Evolutionary conservation across 1,140 invertebrate species (phyloP).

Genomic region (Penaeus chinensis): DNA sequence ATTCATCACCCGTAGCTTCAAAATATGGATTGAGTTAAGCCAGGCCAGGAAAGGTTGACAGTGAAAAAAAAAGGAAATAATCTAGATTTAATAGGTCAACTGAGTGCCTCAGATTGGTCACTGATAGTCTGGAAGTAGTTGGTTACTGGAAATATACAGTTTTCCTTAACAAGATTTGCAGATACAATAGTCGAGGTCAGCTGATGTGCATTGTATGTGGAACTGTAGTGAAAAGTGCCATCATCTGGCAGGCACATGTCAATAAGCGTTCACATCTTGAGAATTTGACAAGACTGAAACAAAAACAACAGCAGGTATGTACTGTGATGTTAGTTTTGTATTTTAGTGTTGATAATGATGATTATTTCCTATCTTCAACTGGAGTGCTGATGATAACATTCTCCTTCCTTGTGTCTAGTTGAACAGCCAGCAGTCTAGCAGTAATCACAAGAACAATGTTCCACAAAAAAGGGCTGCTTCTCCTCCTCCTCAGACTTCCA

Average conservation of each 20-base stretch:
- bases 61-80: no score
- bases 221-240: slow-evolving; percentile 57
- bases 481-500: slow-evolving; percentile 19
- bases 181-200: slow-evolving; percentile 60
- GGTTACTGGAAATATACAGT: no score
- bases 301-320: slow-evolving; percentile 57
- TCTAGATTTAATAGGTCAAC: no score
- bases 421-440: slow-evolving; percentile 15
- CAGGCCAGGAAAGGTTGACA: no score
- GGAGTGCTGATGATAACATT: no score
- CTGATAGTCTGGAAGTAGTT: no score
- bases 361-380: neutral
- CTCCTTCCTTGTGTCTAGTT: neutral
- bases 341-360: neutral
- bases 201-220: slow-evolving; percentile 63
- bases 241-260: slow-evolving; percentile 62
- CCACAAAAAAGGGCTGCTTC: slow-evolving; percentile 15
- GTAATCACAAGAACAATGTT: neutral
- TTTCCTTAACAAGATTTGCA: slow-evolving; percentile 25
- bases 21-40: no score
- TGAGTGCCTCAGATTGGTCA: no score
- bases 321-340: slow-evolving; percentile 1
- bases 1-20: no score
- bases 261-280: slow-evolving; percentile 60
- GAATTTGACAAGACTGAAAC: slow-evolving; percentile 50